Percentiles rank a stretch among this genome's conserved stretches.
Evolutionary conservation across 2,113 vertebrate species (phyloP).

Genomic region (Lichenostomus cassidix): DNA sequence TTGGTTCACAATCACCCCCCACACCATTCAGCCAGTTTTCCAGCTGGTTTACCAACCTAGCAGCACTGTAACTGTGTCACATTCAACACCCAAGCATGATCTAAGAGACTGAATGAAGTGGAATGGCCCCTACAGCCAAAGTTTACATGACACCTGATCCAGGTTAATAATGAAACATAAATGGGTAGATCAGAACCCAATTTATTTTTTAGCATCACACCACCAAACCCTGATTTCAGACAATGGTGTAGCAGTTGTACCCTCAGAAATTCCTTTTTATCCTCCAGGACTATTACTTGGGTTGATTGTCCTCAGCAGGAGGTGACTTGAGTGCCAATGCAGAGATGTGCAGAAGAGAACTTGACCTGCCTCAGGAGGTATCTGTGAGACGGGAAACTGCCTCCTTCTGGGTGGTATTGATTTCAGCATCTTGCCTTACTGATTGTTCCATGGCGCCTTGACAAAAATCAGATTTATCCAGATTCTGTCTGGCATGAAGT

Average conservation of each 20-base stretch:
- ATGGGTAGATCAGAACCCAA: neutral
- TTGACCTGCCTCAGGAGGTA: accelerated
- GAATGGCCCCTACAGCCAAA: neutral
- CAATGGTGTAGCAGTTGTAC: neutral
- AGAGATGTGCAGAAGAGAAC: neutral
- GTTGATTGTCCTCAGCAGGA: neutral
- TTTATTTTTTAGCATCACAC: neutral
- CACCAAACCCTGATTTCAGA: neutral
- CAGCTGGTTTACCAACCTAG: neutral
- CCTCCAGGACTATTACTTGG: neutral
- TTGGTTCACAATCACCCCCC: neutral
- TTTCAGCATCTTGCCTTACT: neutral
- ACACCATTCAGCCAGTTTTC: neutral
- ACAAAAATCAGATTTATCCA: neutral
- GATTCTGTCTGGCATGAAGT: neutral
- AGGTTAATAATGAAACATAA: neutral
- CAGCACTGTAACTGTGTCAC: neutral
- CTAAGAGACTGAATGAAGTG: neutral
- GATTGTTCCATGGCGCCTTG: neutral
- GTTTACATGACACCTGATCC: neutral
- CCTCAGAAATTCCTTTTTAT: neutral
- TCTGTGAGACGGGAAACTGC: neutral
- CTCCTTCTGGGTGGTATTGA: constrained; percentile 15
- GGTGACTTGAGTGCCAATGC: neutral
- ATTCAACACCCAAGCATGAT: neutral